phyloP scores from a whole-genome alignment of 2,113 vertebrate species.

The Corydoras sp. region DNA sequence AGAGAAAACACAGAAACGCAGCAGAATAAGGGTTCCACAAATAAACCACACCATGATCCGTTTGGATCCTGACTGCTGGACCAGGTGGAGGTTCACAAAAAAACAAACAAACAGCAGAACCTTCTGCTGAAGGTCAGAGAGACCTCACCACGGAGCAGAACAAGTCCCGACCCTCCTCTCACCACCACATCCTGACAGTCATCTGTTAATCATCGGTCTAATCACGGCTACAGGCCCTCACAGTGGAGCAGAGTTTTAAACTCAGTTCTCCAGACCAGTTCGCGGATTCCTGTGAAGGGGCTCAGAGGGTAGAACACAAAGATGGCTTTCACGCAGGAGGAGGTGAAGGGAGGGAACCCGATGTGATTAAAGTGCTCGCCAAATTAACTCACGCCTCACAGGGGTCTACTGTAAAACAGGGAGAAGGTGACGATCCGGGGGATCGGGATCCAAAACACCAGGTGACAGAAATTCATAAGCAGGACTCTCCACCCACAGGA shows the following conservation, averaged over 20 bases:
- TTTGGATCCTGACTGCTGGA: neutral
- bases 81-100: neutral
- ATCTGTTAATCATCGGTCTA: no score
- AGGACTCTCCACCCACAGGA: neutral
- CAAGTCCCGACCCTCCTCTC: no score
- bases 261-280: conserved; percentile 21
- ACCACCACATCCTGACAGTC: no score
- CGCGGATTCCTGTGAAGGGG: conserved; percentile 34
- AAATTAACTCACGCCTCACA: no score
- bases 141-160: no score
- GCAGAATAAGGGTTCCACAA: neutral
- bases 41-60: neutral
- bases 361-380: neutral
- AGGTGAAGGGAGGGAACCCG: conserved; percentile 14
- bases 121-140: neutral
- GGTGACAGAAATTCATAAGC: no score
- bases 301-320: conserved; percentile 32
- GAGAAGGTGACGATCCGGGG: no score
- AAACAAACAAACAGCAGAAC: conserved; percentile 10
- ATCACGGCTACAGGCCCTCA: neutral
- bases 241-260: conserved; percentile 9
- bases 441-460: no score
- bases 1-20: neutral
- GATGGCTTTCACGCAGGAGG: conserved; percentile 38
- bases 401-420: no score